phyloP scores from a whole-genome alignment of 2,888 invertebrate genomes.

The Chrysodeixis includens region DNA sequence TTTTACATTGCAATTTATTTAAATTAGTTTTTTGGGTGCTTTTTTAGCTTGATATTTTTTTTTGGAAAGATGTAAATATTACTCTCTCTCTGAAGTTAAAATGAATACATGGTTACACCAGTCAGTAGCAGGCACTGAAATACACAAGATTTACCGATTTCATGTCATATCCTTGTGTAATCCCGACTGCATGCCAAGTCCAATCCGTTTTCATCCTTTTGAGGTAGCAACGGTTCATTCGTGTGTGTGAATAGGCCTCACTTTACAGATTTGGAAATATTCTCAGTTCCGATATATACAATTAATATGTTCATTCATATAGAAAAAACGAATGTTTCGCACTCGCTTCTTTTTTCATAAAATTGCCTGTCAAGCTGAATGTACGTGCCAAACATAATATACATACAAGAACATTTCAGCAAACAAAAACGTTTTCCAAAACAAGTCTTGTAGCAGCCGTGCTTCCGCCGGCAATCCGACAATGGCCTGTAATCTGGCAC shows the following conservation, averaged over 20 bases:
- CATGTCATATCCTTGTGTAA: background rate
- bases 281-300: background rate
- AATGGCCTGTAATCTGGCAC: conserved; percentile 48
- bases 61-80: too few species aligned
- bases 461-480: conserved; percentile 34
- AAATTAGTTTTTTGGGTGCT: conserved; percentile 10
- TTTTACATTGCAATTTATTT: conserved; percentile 26
- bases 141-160: background rate
- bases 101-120: conserved; percentile 2
- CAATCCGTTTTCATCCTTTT: background rate
- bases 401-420: conserved; percentile 24
- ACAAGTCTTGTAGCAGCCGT: conserved; percentile 36
- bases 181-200: background rate
- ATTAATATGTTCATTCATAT: too few species aligned
- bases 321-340: too few species aligned
- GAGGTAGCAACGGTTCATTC: background rate
- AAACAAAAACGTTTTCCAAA: conserved; percentile 44
- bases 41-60: conserved; percentile 9
- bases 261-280: background rate
- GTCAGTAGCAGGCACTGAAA: background rate
- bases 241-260: background rate
- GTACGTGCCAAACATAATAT: conserved; percentile 10
- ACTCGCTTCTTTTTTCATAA: too few species aligned
- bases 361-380: conserved; percentile 2
- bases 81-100: too few species aligned